These are phyloP conservation scores for Scotopteryx bipunctaria DNA, from an alignment of 2,888 invertebrate genomes.

Conservation along the genomic window DNA sequence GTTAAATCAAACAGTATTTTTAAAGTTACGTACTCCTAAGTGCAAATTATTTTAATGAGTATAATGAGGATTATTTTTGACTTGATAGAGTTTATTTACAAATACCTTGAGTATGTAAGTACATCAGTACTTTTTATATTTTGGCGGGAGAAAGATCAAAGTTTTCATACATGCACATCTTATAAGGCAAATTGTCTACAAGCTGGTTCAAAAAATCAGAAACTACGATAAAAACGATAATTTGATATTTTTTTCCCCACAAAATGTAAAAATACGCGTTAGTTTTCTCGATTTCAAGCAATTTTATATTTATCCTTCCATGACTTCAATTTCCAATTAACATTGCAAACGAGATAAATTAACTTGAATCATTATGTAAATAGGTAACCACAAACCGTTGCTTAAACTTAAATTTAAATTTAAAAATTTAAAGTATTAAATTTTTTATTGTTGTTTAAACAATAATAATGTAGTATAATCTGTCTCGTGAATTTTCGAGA, in stretches of 20 bases:
- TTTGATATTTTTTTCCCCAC: background rate
- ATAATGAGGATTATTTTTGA: conserved; percentile 9
- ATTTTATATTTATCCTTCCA: background rate
- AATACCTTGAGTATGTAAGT: conserved; percentile 2
- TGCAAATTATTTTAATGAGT: conserved; percentile 19
- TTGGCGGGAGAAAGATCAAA: background rate
- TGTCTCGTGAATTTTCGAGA: too few relatives aligned
- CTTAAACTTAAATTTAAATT: background rate
- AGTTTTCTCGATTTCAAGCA: background rate
- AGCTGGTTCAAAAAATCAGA: too few relatives aligned
- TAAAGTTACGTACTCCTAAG: conserved; percentile 21
- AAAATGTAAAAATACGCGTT: background rate
- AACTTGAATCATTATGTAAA: background rate
- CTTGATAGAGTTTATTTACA: conserved; percentile 24
- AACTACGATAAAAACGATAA: too few relatives aligned
- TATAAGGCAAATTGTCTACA: too few relatives aligned
- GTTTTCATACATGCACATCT: too few relatives aligned
- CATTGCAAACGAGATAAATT: conserved; percentile 5
- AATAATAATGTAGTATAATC: too few relatives aligned
- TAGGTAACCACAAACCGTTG: background rate
- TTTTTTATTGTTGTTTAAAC: too few relatives aligned
- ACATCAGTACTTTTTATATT: background rate
- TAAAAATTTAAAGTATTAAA: too few relatives aligned
- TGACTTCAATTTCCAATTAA: background rate
- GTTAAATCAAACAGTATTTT: conserved; percentile 26